Evolutionary conservation across 2,797 vertebrate species (phyloP).

Genomic region (Pantherophis vulpinus): DNA sequence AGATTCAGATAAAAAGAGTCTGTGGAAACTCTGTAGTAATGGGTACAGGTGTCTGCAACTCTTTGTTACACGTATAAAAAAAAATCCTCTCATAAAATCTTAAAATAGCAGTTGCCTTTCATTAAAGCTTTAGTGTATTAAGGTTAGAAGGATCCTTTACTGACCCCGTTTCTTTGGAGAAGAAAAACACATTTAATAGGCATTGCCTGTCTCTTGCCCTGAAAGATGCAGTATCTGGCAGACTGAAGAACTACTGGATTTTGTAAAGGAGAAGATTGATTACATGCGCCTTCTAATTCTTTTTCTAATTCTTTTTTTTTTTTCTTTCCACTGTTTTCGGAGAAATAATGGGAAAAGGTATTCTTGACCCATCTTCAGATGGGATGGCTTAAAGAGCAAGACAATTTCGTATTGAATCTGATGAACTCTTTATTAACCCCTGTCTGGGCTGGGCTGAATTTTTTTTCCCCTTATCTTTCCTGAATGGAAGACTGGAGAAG

Average conservation of each 20-base stretch:
- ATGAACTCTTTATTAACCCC: constrained; percentile 59
- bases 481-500: constrained; percentile 32
- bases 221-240: constrained; percentile 31
- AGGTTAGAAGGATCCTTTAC: constrained; percentile 54
- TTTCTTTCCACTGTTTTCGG: constrained; percentile 19
- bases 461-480: constrained; percentile 11
- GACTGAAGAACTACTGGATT: constrained; percentile 32
- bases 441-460: constrained; percentile 31
- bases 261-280: constrained; percentile 48
- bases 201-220: constrained; percentile 40
- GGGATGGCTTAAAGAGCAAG: constrained; percentile 26
- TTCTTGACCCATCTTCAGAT: constrained; percentile 35
- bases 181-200: constrained; percentile 43
- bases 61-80: constrained; percentile 44
- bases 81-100: constrained; percentile 54
- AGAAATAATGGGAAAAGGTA: constrained; percentile 43
- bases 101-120: constrained; percentile 67
- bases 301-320: constrained; percentile 9
- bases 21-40: constrained; percentile 49
- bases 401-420: constrained; percentile 56
- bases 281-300: constrained; percentile 46
- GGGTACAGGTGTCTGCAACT: constrained; percentile 50
- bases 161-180: constrained; percentile 54
- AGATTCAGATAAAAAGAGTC: constrained; percentile 54
- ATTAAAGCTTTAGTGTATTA: constrained; percentile 57